Conservation (phyloP, 2,797 vertebrate genomes). For the Euphonia xanthogaster region DNA sequence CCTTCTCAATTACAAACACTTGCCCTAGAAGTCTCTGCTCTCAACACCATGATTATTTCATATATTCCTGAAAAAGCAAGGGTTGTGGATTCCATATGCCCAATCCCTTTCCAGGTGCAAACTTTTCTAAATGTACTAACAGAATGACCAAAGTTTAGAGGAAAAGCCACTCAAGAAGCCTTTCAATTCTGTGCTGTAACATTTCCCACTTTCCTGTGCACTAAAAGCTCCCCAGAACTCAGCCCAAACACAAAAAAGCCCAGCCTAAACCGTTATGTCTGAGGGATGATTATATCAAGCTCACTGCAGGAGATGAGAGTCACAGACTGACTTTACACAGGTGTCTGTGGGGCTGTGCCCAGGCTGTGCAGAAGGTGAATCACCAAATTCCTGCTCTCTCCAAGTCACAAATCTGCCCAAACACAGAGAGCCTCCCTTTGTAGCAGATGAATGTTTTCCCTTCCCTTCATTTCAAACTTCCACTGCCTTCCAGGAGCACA, state of each 20-base stretch:
- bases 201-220: neutral
- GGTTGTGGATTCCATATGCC: neutral
- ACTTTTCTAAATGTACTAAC: neutral
- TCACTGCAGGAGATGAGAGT: neutral
- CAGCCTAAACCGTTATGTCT: neutral
- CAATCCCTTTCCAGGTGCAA: neutral
- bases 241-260: neutral
- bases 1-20: neutral
- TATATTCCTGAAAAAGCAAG: neutral
- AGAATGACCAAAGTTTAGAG: neutral
- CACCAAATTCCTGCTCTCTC: neutral
- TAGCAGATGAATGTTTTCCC: neutral
- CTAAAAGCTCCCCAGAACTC: neutral
- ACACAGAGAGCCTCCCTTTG: too few species aligned
- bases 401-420: neutral
- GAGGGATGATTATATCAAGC: neutral
- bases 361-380: neutral
- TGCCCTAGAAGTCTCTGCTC: neutral
- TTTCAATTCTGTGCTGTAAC: neutral
- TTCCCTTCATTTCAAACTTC: neutral
- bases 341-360: neutral
- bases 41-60: neutral
- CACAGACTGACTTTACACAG: rapidly evolving
- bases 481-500: neutral
- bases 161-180: neutral